Base-by-base conservation (phyloP, 2,797 vertebrate species). In the Ara ararauna region DNA sequence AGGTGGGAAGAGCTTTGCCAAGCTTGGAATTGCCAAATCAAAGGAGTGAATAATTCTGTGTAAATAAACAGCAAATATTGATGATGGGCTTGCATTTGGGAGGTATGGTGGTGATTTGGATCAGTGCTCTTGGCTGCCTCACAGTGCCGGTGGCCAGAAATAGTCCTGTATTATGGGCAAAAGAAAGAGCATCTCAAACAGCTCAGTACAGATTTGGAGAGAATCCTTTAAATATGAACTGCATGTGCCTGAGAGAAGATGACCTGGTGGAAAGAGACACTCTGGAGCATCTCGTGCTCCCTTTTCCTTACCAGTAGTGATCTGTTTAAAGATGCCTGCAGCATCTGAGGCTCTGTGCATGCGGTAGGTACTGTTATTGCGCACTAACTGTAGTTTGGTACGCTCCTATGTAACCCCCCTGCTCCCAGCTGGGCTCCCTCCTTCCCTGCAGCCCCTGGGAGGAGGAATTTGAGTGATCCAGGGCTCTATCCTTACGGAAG, bases 41-140 rank as follows among this genome's bases (percentile, higher is more conserved):
- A 53, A 65, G n/a, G 58, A 56, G 60, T 50, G 64, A 70, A 66
- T 87, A 60, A 48, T 60, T 87, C 62, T 30, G 15, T 74, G 48
- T 54, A 72, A 91, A 67, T 45, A 88, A 72, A 88, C 60, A 73
- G 85, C 27, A 85, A 87, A 91, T 90, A 81, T 85, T 85, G 53
- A 44, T 67, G 89, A 26, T 51, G 36, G 40, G 5, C 64, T 75
- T 75, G 58, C 74, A 50, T 48, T 88, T 91, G 92, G 84, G 62
- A 79, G 75, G 60, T 88, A 34, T 9, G 29, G 42, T 67, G 65
- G 85, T 91, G 80, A 72, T 75, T 94, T 85, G 72, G 47, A 71
- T 90, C 22, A 71, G 48, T 34, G 18, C 36, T 75, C 32, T 85
- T 76, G 80, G 89, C 79, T 75, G 51, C 26, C 70, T 67, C 64